Evolutionary conservation across 2,888 invertebrate species (phyloP).

Genomic region (Stenichneumon culpator): DNA sequence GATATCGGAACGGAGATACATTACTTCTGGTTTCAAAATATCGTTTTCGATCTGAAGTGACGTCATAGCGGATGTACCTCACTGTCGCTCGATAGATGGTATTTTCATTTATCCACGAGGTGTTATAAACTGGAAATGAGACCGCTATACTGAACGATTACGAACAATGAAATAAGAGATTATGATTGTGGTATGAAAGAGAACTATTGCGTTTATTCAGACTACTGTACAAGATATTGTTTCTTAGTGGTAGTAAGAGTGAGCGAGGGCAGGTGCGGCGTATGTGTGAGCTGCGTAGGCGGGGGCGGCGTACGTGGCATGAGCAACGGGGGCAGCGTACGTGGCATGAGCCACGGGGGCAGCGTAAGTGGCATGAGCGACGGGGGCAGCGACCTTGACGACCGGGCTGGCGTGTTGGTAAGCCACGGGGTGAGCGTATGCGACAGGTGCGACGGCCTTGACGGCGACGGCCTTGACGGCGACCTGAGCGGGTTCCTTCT

Average conservation of each 20-base stretch:
- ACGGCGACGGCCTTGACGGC: conserved; percentile 59
- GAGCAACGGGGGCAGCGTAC: conserved; percentile 43
- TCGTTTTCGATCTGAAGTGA: too few relatives aligned
- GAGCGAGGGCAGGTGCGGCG: conserved; percentile 20
- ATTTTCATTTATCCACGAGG: too few relatives aligned
- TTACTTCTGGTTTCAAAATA: too few relatives aligned
- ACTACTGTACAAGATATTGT: conserved; percentile 3
- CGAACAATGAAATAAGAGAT: neutral
- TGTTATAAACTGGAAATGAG: too few relatives aligned
- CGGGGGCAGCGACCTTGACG: conserved; percentile 39
- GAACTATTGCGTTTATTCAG: conserved; percentile 28
- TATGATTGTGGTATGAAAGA: neutral
- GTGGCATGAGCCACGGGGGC: conserved; percentile 27
- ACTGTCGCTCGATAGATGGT: too few relatives aligned
- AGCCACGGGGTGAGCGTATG: conserved; percentile 19
- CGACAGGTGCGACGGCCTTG: conserved; percentile 45
- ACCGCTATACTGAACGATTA: neutral
- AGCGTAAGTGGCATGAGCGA: neutral
- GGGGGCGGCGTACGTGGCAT: neutral
- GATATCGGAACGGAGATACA: too few relatives aligned
- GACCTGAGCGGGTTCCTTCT: conserved; percentile 67
- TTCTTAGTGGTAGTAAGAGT: conserved; percentile 61
- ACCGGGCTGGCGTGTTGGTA: conserved; percentile 38
- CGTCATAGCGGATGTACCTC: too few relatives aligned
- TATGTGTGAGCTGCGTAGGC: conserved; percentile 8